A percentile compares a stretch with the other conserved stretches of the same genome.
phyloP scores from a whole-genome alignment of 2,888 invertebrate genomes.

The Pheosia tremula region DNA sequence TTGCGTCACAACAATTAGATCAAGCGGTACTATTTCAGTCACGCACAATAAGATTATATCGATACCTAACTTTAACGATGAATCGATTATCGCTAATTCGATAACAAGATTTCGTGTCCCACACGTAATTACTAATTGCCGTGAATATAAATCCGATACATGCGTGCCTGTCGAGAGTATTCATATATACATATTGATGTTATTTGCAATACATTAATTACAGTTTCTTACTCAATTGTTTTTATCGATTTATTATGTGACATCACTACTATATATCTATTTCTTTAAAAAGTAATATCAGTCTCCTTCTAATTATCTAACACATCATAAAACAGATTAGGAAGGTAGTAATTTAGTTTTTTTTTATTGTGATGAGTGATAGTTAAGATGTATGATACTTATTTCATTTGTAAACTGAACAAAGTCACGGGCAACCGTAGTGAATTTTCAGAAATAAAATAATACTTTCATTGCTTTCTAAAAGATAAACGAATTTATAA shows the following conservation, averaged over 20 bases:
- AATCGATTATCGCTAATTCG: slow-evolving; percentile 5
- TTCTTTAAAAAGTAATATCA: too few relatives aligned
- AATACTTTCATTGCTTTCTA: too few relatives aligned
- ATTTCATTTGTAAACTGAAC: too few relatives aligned
- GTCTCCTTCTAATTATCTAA: too few relatives aligned
- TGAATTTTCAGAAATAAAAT: too few relatives aligned
- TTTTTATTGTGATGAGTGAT: too few relatives aligned
- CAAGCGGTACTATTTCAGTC: neutral
- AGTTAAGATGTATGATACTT: too few relatives aligned
- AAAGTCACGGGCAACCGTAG: too few relatives aligned
- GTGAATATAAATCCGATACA: slow-evolving; percentile 9
- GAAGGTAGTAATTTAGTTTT: too few relatives aligned
- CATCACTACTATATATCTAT: too few relatives aligned
- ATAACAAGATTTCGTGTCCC: slow-evolving; percentile 5
- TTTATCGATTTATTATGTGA: neutral
- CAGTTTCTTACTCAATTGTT: neutral
- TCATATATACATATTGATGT: slow-evolving; percentile 11
- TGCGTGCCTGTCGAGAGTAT: slow-evolving; percentile 17
- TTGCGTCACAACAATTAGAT: neutral
- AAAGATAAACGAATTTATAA: too few relatives aligned
- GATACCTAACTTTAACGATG: neutral
- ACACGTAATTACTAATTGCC: slow-evolving; percentile 19
- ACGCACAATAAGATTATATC: neutral
- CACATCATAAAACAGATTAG: too few relatives aligned
- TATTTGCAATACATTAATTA: slow-evolving; percentile 15